Conservation (phyloP, 2,113 vertebrate species). For the Zosterops japonicus region DNA sequence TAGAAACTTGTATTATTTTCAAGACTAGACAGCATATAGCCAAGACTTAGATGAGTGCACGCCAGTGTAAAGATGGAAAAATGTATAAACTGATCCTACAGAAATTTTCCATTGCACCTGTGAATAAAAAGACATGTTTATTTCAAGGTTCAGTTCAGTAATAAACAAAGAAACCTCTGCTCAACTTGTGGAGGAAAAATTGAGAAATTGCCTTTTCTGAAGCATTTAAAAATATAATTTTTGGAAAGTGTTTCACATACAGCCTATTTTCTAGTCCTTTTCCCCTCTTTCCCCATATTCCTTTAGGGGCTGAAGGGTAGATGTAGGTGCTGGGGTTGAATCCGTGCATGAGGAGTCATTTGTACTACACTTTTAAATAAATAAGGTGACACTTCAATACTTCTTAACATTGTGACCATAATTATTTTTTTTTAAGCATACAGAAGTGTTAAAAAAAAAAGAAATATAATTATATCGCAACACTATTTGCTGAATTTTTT, state of each 20-base stretch:
- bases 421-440: not conserved
- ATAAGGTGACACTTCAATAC: not conserved
- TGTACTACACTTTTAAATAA: not conserved
- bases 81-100: not conserved
- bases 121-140: not conserved
- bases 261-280: not conserved
- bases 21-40: not conserved
- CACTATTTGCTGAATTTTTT: not conserved
- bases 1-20: not conserved
- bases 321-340: not conserved
- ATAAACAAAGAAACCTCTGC: not conserved
- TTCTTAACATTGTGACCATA: not conserved
- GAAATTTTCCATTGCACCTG: not conserved
- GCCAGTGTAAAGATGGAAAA: not conserved
- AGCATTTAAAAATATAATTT: not conserved
- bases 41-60: not conserved
- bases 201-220: not conserved
- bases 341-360: not conserved
- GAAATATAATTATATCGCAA: not conserved
- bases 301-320: accelerated
- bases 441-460: not conserved
- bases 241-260: not conserved
- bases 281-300: not conserved
- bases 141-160: not conserved
- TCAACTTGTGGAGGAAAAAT: not conserved